Conservation (phyloP, 2,888 invertebrate genomes). For the Nomada ruficornis region DNA sequence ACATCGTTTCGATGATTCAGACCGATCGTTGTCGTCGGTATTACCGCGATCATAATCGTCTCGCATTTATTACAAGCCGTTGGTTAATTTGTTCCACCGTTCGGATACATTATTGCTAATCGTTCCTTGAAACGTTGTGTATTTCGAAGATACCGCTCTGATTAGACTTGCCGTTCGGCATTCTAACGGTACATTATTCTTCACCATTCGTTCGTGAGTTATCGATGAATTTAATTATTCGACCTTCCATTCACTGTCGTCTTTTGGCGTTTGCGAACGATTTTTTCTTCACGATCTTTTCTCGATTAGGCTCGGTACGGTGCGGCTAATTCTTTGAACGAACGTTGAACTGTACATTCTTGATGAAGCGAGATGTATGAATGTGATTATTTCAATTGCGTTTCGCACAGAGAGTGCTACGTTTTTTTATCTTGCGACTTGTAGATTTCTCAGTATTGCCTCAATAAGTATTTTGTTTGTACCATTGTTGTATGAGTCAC, state of each 20-base stretch:
- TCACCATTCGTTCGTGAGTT: not conserved
- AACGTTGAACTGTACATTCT: not conserved
- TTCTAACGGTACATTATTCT: conserved; percentile 5
- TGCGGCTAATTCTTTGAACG: not conserved
- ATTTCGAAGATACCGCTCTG: not conserved
- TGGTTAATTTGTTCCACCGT: conserved; percentile 29
- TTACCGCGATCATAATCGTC: conserved; percentile 27
- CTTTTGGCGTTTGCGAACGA: not conserved
- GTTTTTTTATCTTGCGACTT: too few relatives aligned
- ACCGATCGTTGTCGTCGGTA: conserved; percentile 16
- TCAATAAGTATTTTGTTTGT: too few relatives aligned
- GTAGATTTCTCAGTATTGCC: too few relatives aligned
- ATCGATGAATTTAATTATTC: conserved; percentile 6
- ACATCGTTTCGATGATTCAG: not conserved
- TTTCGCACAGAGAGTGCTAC: too few relatives aligned
- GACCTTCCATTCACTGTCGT: not conserved
- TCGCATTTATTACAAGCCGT: conserved; percentile 11
- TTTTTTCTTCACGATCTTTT: not conserved
- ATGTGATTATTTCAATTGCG: too few relatives aligned
- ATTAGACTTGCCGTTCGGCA: not conserved
- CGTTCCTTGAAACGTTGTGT: conserved; percentile 12
- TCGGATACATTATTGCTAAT: conserved; percentile 8
- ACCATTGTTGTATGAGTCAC: too few relatives aligned
- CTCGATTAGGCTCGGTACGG: not conserved
- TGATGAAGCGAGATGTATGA: too few relatives aligned